Evolutionary conservation across 2,797 vertebrate species (phyloP).

Genomic region (Argya squamiceps): DNA sequence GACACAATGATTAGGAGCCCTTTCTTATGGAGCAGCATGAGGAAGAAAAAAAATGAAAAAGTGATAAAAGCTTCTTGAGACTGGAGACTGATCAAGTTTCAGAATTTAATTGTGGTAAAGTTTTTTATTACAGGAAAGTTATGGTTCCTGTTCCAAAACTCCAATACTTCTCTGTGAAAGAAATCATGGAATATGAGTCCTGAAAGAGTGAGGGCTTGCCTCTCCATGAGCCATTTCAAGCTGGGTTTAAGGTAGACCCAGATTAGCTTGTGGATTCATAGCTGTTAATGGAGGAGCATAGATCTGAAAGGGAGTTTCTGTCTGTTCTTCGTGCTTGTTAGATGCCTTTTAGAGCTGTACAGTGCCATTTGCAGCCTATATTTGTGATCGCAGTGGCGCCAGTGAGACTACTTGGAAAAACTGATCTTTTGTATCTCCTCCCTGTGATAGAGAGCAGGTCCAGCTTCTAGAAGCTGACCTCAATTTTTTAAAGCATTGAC

Average conservation of each 20-base stretch:
- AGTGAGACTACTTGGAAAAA: not conserved
- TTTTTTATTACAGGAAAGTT: constrained; percentile 85
- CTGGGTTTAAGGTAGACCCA: not conserved
- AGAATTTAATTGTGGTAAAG: constrained; percentile 85
- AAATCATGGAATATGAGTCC: not conserved
- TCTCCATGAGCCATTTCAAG: not conserved
- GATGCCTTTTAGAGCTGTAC: not conserved
- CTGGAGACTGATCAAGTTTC: constrained; percentile 73
- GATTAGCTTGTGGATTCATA: not conserved
- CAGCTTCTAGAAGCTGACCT: not conserved
- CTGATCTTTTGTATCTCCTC: not conserved
- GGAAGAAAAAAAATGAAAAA: not conserved
- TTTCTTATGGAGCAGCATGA: not conserved
- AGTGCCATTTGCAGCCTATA: not conserved
- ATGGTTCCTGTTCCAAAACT: not conserved
- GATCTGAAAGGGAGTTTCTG: not conserved
- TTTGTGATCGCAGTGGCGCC: not conserved
- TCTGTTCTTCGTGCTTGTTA: not conserved
- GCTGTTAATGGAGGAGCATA: not conserved
- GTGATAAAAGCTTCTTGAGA: constrained; percentile 65
- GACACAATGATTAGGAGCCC: not conserved
- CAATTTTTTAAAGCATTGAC: not conserved
- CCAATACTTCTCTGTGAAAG: not conserved
- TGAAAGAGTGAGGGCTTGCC: not conserved
- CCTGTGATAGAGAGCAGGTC: not conserved